Conservation (phyloP, 2,888 invertebrate species). For the Noctua janthe region DNA sequence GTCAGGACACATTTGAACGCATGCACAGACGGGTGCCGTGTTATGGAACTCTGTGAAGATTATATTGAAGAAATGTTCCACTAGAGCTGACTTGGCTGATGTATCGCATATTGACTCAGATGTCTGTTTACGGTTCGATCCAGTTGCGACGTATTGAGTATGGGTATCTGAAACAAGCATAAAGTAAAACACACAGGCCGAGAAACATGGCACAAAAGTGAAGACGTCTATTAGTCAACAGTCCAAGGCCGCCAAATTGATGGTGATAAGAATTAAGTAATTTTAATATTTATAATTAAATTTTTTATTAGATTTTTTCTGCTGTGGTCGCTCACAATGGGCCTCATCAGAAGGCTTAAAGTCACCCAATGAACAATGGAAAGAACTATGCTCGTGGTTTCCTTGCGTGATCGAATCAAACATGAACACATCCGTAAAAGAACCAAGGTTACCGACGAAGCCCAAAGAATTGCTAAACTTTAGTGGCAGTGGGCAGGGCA, state of each 20-base stretch:
- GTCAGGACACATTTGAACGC: conserved; percentile 82
- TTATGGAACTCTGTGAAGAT: conserved; percentile 83
- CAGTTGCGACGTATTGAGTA: conserved; percentile 66
- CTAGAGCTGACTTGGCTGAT: conserved; percentile 68
- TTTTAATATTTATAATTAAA: not conserved
- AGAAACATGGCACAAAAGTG: not conserved
- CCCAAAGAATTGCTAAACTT: no score
- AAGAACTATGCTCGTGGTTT: no score
- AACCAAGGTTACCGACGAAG: no score
- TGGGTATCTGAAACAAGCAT: conserved; percentile 67
- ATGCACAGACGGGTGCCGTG: conserved; percentile 81
- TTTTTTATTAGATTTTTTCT: no score
- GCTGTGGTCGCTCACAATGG: no score
- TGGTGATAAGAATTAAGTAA: not conserved
- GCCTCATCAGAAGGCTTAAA: no score
- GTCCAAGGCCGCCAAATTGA: not conserved
- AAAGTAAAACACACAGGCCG: not conserved
- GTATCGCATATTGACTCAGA: conserved; percentile 69
- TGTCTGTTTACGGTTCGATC: conserved; percentile 43
- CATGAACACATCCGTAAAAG: no score
- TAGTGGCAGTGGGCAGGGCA: no score
- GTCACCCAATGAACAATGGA: no score
- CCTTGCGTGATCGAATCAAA: no score
- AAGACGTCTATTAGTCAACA: not conserved
- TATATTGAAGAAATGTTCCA: conserved; percentile 84